Conservation (phyloP, 1,140 invertebrate species). For the Zaprionus inermis region DNA sequence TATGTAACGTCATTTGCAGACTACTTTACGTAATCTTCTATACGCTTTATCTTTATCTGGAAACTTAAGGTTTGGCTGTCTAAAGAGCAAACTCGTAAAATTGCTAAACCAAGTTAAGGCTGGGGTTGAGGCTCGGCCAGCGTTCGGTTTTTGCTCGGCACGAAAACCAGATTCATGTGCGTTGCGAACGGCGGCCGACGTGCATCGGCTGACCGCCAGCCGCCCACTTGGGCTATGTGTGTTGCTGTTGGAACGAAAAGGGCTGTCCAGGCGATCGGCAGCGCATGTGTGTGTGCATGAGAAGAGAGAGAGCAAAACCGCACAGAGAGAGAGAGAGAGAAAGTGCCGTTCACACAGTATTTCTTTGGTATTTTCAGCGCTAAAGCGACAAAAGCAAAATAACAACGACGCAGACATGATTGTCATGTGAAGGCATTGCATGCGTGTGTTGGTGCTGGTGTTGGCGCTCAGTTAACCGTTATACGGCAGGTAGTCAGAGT, state of each 20-base stretch:
- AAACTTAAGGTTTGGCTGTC: not conserved
- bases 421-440: not conserved
- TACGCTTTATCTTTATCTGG: not conserved
- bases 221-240: not conserved
- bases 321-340: constrained; percentile 12
- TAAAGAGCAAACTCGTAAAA: not conserved
- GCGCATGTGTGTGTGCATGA: constrained; percentile 1
- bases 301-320: constrained; percentile 11
- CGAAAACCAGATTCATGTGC: constrained; percentile 36
- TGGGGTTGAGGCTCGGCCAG: constrained; percentile 1
- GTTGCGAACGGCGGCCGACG: not conserved
- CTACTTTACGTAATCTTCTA: not conserved
- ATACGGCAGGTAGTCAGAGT: constrained; percentile 43
- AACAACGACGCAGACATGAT: not conserved
- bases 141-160: constrained; percentile 18
- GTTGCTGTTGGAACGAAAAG: constrained; percentile 30
- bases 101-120: not conserved
- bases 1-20: not conserved
- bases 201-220: not conserved
- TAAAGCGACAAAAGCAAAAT: constrained; percentile 14
- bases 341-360: not conserved
- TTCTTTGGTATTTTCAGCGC: constrained; percentile 34
- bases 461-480: constrained; percentile 43
- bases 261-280: constrained; percentile 40
- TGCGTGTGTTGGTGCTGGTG: not conserved